Evolutionary conservation across 2,797 vertebrate genomes (phyloP).

Genomic region (Pangasius krempfi): DNA sequence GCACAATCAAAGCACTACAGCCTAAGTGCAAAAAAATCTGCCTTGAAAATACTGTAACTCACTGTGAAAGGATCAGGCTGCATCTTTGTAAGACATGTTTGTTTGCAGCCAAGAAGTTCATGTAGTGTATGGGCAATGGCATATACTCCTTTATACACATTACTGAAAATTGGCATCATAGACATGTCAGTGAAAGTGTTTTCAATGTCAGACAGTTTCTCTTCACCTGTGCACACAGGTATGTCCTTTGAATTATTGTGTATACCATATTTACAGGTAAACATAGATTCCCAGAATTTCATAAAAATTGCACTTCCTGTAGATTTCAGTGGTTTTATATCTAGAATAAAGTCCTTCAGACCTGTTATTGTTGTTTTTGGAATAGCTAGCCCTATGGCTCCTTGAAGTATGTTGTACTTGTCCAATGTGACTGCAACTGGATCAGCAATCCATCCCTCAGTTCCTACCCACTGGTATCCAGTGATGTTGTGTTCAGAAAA

Average conservation of each 20-base stretch:
- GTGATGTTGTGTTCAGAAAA: slow-evolving; percentile 69
- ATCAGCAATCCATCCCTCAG: slow-evolving; percentile 75
- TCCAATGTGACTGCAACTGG: slow-evolving; percentile 68
- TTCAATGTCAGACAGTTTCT: slow-evolving; percentile 34
- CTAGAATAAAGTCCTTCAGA: slow-evolving; percentile 42
- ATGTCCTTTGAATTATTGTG: not conserved
- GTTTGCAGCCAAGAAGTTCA: slow-evolving; percentile 43
- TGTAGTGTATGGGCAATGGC: slow-evolving; percentile 73
- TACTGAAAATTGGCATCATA: slow-evolving; percentile 71
- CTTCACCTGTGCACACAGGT: slow-evolving; percentile 41
- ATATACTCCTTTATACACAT: slow-evolving; percentile 75
- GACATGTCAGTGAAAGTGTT: slow-evolving; percentile 68
- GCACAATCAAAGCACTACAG: not conserved
- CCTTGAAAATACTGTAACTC: not conserved
- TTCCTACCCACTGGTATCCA: slow-evolving; percentile 72
- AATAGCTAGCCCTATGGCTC: slow-evolving; percentile 73
- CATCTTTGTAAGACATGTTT: slow-evolving; percentile 32
- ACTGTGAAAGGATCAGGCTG: slow-evolving; percentile 28
- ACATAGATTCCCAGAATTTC: slow-evolving; percentile 40
- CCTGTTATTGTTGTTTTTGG: slow-evolving; percentile 25
- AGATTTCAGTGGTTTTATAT: slow-evolving; percentile 28
- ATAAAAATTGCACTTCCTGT: slow-evolving; percentile 22
- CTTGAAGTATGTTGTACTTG: slow-evolving; percentile 69
- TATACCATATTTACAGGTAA: slow-evolving; percentile 14
- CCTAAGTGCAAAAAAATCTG: not conserved